Evolutionary conservation across 1,140 invertebrate species (phyloP), one percentile per base, ranked within the genome.

Genomic region (Drosophila neocordata): DNA sequence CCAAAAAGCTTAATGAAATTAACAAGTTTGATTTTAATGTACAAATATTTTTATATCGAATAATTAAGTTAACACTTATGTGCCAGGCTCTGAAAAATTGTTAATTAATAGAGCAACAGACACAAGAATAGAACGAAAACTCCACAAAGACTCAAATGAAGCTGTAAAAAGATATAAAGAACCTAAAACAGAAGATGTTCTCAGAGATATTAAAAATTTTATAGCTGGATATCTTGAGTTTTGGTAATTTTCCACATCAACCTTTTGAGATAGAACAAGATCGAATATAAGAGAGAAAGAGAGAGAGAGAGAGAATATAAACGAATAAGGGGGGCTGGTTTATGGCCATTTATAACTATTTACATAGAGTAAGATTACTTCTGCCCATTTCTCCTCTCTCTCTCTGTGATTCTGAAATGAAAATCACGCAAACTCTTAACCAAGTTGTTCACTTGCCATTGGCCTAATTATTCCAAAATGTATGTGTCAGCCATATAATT

Each of bases 11-110:
- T 74, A 68, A 74, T 74, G 64, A 67, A 74, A 74, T 74, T 74
- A 68, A 74, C 71, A 73, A 60, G 9, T n/a, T 24, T 20, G 24
- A 27, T 66, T 52, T 67, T 69, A 37, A 69, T 41, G n/a, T 12
- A 37, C n/a, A 18, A 34, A 70, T 70, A 53, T 48, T 9, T 9
- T 48, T 18, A 20, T 20, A 48, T 20, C 41, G 8, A 48, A 20
- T 48, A 79, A 89, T 83, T 83, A 77, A 88, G 35, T 88, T 89
- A 88, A 38, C 84, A 83, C 79, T 53, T 77, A 60, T 20, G 62
- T 77, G 63, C 41, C 69, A 69, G 74, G 62, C 55, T 9, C 18
- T 12, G 15, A 60, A 4, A 41, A 27, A 8, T 44, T 78, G 81
- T 69, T 81, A 77, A 85, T 85, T 64, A 51, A 59, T 60, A 35